Percentiles rank a stretch among this genome's conserved stretches.
phyloP scores from a whole-genome alignment of 2,797 vertebrate species.

The Cossypha polioptera region DNA sequence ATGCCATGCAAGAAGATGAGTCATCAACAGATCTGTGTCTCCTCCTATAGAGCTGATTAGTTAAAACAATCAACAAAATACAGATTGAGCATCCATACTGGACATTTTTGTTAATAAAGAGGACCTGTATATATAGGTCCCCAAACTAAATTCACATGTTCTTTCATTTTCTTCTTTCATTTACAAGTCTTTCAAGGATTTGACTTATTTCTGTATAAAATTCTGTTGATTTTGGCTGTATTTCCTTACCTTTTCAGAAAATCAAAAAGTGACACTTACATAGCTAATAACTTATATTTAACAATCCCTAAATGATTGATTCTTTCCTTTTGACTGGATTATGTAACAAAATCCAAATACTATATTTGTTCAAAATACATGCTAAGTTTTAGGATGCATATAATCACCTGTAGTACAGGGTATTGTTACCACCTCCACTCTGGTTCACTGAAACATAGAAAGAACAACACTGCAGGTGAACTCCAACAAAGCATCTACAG shows the following conservation, averaged over 20 bases:
- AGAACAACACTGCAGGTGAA: not conserved
- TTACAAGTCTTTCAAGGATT: not conserved
- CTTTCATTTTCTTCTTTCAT: not conserved
- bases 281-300: not conserved
- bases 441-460: not conserved
- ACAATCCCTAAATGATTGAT: not conserved
- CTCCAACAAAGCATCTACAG: not conserved
- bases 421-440: not conserved
- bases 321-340: not conserved
- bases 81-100: not conserved
- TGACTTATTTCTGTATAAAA: not conserved
- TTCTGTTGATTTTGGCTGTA: not conserved
- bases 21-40: not conserved
- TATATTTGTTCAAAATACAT: not conserved
- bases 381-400: not conserved
- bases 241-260: not conserved
- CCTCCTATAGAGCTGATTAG: not conserved
- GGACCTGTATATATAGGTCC: not conserved
- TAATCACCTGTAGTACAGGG: not conserved
- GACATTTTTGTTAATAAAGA: not conserved
- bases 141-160: not conserved
- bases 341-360: not conserved
- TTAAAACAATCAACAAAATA: not conserved
- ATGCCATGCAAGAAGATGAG: not conserved
- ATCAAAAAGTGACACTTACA: not conserved